A percentile compares a stretch with the other conserved stretches of the same genome.
phyloP scores from a whole-genome alignment of 2,888 invertebrate species.

The Nomada ruficornis region DNA sequence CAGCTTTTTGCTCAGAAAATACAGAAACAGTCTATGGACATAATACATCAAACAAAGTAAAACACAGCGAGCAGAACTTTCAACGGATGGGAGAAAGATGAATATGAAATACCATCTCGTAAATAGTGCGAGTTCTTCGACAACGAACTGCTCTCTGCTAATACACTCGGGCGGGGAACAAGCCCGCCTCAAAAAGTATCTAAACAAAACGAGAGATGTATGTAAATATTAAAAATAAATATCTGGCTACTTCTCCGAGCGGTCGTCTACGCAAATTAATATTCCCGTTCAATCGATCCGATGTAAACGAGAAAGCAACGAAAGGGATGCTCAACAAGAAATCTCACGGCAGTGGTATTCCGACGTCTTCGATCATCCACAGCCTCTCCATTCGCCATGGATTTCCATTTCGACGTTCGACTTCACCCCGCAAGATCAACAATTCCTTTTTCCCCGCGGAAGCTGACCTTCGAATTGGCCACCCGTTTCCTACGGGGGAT shows the following conservation, averaged over 20 bases:
- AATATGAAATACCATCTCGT: slow-evolving; percentile 8
- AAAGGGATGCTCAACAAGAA: not conserved
- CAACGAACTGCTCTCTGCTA: not conserved
- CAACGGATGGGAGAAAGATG: not conserved
- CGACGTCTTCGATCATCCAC: not conserved
- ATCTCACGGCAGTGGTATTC: not conserved
- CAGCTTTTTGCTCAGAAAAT: not conserved
- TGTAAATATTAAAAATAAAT: not conserved
- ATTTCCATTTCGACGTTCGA: slow-evolving; percentile 11
- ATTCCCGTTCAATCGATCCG: slow-evolving; percentile 14
- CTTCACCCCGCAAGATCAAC: not conserved
- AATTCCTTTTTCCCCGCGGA: not conserved
- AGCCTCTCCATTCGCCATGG: not conserved
- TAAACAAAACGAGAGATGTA: not conserved
- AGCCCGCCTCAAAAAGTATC: slow-evolving; percentile 12
- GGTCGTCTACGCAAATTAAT: not conserved
- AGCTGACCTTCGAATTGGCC: slow-evolving; percentile 12
- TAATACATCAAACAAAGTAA: not conserved
- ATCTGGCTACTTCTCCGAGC: slow-evolving; percentile 3
- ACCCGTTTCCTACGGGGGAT: slow-evolving; percentile 12
- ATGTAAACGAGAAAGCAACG: not conserved
- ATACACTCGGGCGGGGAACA: slow-evolving; percentile 5
- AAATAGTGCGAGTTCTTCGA: slow-evolving; percentile 8
- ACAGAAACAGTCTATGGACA: not conserved
- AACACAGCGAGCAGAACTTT: not conserved